Percentiles rank a stretch among this genome's conserved stretches.
Evolutionary conservation across 2,888 invertebrate genomes (phyloP).

Genomic region (Anarsia innoxiella): DNA sequence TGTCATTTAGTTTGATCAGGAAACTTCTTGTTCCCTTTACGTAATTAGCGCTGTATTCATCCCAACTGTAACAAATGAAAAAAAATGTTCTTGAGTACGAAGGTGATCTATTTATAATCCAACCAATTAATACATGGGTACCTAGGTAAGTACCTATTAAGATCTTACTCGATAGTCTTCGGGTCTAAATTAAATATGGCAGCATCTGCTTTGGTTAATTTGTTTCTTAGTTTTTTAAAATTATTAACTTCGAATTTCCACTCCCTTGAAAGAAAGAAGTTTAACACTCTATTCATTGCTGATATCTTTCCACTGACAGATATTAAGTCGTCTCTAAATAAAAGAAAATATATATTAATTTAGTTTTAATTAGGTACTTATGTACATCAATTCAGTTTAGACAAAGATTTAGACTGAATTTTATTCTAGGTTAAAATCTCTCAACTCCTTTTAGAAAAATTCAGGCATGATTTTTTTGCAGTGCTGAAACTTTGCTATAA

Average conservation of each 20-base stretch:
- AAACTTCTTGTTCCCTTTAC: background rate
- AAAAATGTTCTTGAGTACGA: background rate
- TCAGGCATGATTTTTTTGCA: background rate
- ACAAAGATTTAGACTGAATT: background rate
- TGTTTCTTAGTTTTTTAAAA: background rate
- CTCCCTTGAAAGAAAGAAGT: background rate
- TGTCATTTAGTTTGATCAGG: background rate
- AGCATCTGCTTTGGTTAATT: background rate
- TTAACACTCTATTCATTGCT: background rate
- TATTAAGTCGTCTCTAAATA: background rate
- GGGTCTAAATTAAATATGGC: background rate
- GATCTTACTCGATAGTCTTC: background rate
- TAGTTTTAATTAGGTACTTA: background rate
- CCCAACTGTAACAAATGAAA: background rate
- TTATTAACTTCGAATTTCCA: background rate
- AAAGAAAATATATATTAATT: background rate
- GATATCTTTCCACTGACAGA: background rate
- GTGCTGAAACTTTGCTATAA: background rate
- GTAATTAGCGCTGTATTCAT: background rate
- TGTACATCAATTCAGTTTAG: background rate
- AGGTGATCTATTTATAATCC: background rate
- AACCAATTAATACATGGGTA: background rate
- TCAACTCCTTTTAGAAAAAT: background rate
- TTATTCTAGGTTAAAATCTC: background rate
- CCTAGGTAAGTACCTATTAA: background rate